These are phyloP conservation scores for Phylloscopus trochiloides DNA, from an alignment of 2,113 vertebrate genomes.

Conservation along the genomic window DNA sequence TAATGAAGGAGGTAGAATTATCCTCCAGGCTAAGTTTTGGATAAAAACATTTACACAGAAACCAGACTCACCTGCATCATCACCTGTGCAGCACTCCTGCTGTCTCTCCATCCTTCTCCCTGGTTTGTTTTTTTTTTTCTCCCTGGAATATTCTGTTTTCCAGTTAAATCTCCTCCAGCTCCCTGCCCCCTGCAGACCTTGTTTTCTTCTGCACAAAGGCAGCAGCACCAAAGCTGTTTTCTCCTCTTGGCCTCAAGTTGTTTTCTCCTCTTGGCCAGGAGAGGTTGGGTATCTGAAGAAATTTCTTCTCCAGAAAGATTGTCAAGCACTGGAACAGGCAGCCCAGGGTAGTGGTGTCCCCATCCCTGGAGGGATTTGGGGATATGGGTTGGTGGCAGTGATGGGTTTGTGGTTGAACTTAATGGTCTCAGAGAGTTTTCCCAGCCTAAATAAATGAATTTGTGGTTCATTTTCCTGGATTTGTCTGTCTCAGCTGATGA, in stretches of 20 bases:
- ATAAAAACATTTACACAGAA: conserved; percentile 4
- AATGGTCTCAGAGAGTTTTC: neutral
- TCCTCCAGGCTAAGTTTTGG: neutral
- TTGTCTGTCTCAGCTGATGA: neutral
- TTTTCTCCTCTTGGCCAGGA: neutral
- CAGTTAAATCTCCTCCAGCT: neutral
- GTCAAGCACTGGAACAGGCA: neutral
- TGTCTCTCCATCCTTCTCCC: neutral
- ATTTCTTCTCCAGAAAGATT: neutral
- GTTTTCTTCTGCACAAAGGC: neutral
- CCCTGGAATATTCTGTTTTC: neutral
- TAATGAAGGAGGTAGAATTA: neutral
- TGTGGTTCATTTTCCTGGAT: neutral
- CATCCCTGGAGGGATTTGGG: neutral
- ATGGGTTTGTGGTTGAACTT: too few species aligned
- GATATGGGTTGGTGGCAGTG: too few species aligned
- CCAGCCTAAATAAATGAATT: neutral
- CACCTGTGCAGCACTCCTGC: neutral
- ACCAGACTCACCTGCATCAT: neutral
- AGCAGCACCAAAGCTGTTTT: neutral
- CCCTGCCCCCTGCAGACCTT: neutral
- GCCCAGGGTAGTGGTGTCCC: neutral
- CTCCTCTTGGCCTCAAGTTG: neutral
- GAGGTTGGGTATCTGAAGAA: neutral
- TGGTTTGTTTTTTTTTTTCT: neutral